Conservation (phyloP, 2,888 invertebrate genomes). For the Hoplodrina blanda region DNA sequence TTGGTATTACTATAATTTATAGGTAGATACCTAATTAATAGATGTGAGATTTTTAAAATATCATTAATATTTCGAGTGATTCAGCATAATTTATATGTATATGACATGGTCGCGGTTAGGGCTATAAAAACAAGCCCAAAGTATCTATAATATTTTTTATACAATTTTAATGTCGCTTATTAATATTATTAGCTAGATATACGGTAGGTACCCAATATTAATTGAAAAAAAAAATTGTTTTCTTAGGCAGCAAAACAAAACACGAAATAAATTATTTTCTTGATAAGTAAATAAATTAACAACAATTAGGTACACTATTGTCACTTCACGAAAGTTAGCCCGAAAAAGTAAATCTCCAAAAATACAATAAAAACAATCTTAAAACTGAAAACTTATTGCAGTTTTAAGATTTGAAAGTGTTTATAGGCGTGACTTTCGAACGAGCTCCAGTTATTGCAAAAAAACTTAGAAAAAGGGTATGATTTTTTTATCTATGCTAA, state of each 20-base stretch:
- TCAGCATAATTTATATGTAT: constrained; percentile 12
- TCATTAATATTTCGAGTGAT: constrained; percentile 43
- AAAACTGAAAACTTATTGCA: not conserved
- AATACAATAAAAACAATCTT: not conserved
- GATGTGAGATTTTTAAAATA: constrained; percentile 58
- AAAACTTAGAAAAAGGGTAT: no score
- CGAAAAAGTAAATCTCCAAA: no score
- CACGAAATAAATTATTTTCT: not conserved
- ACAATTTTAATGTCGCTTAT: not conserved
- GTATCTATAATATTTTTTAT: not conserved
- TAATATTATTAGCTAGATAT: constrained; percentile 3
- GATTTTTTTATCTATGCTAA: no score
- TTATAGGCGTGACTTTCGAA: no score
- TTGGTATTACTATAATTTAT: constrained; percentile 44
- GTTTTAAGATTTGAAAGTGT: no score
- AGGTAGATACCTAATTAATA: constrained; percentile 34
- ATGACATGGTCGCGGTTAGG: not conserved
- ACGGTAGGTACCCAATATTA: not conserved
- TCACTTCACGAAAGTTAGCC: not conserved
- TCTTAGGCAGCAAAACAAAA: not conserved
- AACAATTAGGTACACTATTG: not conserved
- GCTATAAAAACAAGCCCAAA: constrained; percentile 17
- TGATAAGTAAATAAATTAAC: not conserved
- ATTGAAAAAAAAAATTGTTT: not conserved
- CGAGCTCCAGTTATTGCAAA: no score